Evolutionary conservation across 2,797 vertebrate species (phyloP).

Genomic region (Pseudochirops corinnae): DNA sequence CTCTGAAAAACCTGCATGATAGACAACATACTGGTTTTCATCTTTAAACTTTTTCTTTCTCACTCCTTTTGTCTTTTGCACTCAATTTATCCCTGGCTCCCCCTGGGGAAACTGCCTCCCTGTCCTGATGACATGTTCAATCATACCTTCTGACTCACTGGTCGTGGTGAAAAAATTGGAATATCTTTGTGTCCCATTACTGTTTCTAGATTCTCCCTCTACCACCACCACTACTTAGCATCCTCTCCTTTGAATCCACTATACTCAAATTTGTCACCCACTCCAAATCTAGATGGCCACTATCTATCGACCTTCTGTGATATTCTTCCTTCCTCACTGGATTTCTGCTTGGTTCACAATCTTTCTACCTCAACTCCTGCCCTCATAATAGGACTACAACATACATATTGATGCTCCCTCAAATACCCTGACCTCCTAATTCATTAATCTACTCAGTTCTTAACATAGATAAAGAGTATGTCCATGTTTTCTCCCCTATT

Average conservation of each 20-base stretch:
- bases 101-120: not conserved
- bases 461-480: not conserved
- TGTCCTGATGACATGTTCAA: no score
- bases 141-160: not conserved
- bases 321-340: not conserved
- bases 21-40: not conserved
- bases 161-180: not conserved
- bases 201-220: not conserved
- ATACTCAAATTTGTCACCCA: not conserved
- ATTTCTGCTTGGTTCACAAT: not conserved
- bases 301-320: not conserved
- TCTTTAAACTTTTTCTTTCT: not conserved
- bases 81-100: not conserved
- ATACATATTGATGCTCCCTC: not conserved
- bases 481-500: not conserved
- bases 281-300: not conserved
- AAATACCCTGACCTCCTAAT: not conserved
- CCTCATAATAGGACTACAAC: not conserved
- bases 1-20: not conserved
- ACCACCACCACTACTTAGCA: not conserved
- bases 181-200: not conserved
- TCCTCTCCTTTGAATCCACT: not conserved
- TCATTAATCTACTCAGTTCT: not conserved
- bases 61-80: not conserved
- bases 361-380: not conserved